Evolutionary conservation across 2,797 vertebrate species (phyloP), one percentile per base, ranked within the genome.

Genomic region (Phoeniculus purpureus): DNA sequence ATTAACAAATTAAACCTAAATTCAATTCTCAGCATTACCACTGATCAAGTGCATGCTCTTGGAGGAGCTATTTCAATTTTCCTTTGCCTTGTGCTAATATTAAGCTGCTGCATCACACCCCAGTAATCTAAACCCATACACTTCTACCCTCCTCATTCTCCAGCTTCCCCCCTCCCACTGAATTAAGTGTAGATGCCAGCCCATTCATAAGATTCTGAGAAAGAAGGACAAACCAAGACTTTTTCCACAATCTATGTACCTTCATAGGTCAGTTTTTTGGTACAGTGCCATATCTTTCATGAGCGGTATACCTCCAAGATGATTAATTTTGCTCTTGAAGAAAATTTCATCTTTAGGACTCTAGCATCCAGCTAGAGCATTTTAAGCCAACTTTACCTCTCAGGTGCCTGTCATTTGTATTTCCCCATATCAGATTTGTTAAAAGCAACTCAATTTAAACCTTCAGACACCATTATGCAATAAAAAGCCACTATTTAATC

Each of bases 81-180:
- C 50, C 70, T 23, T n/a, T 52, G 56, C 70, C 65, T 78, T 62
- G 40, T 89, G 86, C 84, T 93, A 90, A 86, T 89, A 92, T 60
- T 91, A 93, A 89, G 80, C 55, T 80, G 34, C 12, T 77, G 48
- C 58, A 74, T 80, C 72, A 77, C 51, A 48, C 47, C 54, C 54
- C 58, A 86, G 74, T 64, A 52, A 82, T 73, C 77, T 71, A 80
- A 77, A 85, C 65, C 81, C 34, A 27, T 25, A 45, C 32, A 26
- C 48, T 32, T 29, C 59, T 15, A 8, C 45, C 12, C 37, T 10
- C 31, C 72, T 73, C 50, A 13, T 27, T 62, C 52, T 85, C 60
- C 43, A 50, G 32, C 40, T 54, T 23, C 17, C 54, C 73, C 19
- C 3, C 67, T 68, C 64, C 26, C 78, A 79, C 75, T 15, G 40